Base-by-base conservation (phyloP, 2,888 invertebrate genomes). In the Herminia tarsipennalis region DNA sequence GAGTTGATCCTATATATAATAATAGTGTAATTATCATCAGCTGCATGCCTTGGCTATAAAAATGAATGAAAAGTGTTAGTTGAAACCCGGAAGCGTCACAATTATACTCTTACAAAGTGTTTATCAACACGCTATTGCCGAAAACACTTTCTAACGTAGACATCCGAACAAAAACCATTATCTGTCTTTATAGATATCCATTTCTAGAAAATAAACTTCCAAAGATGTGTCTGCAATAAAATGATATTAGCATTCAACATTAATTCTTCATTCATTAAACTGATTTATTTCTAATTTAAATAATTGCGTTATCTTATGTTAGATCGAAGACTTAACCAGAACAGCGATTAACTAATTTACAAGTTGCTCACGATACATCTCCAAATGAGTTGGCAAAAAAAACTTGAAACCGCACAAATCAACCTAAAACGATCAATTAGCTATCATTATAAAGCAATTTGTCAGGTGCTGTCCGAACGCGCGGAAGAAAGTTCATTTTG, bases 371-470 rank as follows among this genome's bases (percentile, higher is more conserved):
- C 54, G 39, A 57, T 34, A 49, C 54, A 45, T 53, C 42, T 35
- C 28, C 49, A 43, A 38, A 45, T 49, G 27, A 33, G 22, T 28
- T 12, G 33, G 43, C 41, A 64, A 66, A 57, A 66, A 58, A 57
- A 51, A 42, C 38, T 47, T 65, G 56, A 60, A 73, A 56, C 61
- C 48, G 56, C 59, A 68, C 46, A 64, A 70, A 73, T 76, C 57
- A 70, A 62, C 58, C 63, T 66, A 66, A 65, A 75, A 65, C 72
- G 73, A 75, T 78, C 76, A 79, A 81, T 83, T 82, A 81, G 68
- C 66, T 60, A 70, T 79, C 78, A 84, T 86, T 85, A 85, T 80
- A 81, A 81, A 76, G 78, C 77, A 74, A 84, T 85, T 80, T 83
- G 78, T 83, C 76, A 78, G 76, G 65, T 73, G 70, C 64, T 61